Evolutionary conservation across 2,113 vertebrate genomes (phyloP).

Genomic region (Xyliphius kryptos): DNA sequence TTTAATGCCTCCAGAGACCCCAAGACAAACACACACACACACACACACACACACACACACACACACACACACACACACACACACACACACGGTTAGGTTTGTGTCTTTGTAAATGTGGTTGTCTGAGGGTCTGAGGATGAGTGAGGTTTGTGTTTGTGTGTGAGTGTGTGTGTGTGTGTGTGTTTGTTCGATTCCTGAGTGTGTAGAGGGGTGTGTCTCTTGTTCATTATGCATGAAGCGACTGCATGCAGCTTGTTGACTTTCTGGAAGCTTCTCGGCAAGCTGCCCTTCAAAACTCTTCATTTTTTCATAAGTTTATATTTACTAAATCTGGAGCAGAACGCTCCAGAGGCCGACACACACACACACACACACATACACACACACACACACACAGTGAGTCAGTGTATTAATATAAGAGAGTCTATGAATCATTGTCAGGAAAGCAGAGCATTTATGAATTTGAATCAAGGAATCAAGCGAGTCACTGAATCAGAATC

Average conservation of each 20-base stretch:
- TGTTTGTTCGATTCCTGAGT: conserved; percentile 7
- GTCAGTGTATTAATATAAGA: too few species aligned
- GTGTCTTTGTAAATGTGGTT: conserved; percentile 27
- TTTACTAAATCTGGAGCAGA: conserved; percentile 28
- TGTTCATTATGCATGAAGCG: conserved; percentile 33
- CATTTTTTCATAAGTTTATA: conserved; percentile 35
- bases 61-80: conserved; percentile 24
- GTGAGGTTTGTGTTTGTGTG: conserved; percentile 16
- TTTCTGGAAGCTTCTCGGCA: conserved; percentile 37
- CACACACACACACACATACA: conserved; percentile 32
- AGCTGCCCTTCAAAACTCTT: conserved; percentile 19
- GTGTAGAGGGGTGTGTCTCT: conserved; percentile 15
- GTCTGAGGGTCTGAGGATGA: conserved; percentile 3
- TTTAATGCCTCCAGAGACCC: conserved; percentile 26
- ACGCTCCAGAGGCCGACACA: conserved; percentile 15
- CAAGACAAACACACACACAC: conserved; percentile 7
- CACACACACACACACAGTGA: conserved; percentile 12
- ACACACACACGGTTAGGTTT: conserved; percentile 25
- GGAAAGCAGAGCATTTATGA: too few species aligned
- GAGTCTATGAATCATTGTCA: too few species aligned
- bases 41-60: conserved; percentile 30
- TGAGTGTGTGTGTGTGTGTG: conserved; percentile 7
- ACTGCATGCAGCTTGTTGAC: conserved; percentile 29
- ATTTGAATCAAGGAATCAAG: too few species aligned
- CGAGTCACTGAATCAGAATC: too few species aligned